Conservation (phyloP, 2,888 invertebrate species). For the Epinotia nisella region DNA sequence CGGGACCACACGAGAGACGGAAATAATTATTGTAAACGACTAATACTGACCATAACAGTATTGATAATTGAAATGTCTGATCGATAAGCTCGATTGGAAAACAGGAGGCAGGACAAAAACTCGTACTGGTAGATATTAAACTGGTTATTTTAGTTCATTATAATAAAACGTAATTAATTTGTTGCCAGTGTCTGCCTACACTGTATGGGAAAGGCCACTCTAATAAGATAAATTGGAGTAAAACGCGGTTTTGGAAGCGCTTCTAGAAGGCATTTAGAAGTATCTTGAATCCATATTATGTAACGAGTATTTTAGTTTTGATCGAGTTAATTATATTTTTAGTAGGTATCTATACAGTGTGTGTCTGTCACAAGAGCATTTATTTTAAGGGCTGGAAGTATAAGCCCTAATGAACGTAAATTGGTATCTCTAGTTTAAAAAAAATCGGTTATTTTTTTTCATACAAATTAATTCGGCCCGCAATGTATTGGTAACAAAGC, state of each 20-base stretch:
- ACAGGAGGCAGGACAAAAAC: constrained; percentile 5
- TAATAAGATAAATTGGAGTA: background rate
- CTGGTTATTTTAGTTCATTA: constrained; percentile 13
- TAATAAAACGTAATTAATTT: constrained; percentile 13
- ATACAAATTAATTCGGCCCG: no score
- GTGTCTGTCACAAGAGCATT: no score
- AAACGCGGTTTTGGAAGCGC: background rate
- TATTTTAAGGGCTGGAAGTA: no score
- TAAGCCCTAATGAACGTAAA: no score
- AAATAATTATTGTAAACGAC: constrained; percentile 45
- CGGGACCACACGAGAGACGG: constrained; percentile 65
- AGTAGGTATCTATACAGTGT: no score
- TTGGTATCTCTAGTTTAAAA: no score
- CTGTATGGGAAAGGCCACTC: background rate
- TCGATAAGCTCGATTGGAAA: constrained; percentile 13
- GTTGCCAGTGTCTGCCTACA: background rate
- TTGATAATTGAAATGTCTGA: constrained; percentile 23
- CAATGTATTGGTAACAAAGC: no score
- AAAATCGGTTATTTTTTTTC: no score
- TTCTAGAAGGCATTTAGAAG: background rate
- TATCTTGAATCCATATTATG: no score
- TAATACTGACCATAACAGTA: constrained; percentile 17
- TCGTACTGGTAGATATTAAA: constrained; percentile 21
- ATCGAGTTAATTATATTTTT: no score
- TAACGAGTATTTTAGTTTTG: no score